Base-by-base conservation (phyloP, 2,113 vertebrate genomes). In the Dunckerocampus dactyliophorus region DNA sequence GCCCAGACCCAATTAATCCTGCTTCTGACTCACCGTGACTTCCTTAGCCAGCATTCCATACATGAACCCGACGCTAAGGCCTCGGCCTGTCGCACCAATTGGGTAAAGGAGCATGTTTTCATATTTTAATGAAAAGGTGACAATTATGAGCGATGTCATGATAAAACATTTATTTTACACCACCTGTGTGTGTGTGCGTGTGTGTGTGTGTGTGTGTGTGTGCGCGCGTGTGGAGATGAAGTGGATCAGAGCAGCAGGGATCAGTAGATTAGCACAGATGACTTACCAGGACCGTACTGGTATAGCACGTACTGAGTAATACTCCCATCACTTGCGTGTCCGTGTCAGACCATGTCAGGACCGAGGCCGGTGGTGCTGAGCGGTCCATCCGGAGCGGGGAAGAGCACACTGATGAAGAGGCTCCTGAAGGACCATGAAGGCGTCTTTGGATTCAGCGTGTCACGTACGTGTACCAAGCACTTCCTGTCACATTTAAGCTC, bases 371-470 rank as follows among this genome's bases (percentile, higher is more conserved):
- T 99, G 9, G 96, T 99, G 67, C 84, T 99, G 82, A 98, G 94
- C 0, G 97, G 97, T 63, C 97, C 97, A 0, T 99, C 97, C 0
- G 97, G 97, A 1, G 95, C 96, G 0, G 97, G 97, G 37, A 99
- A 99, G 78, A 99, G 97, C 91, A 98, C 97, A 1, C 87, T 98
- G 67, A 77, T 99, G 64, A 98, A 95, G 88, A 94, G 76, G 48
- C 71, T 99, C 64, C 66, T 99, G 62, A 91, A 92, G 53, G 95
- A 98, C 3, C 92, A 94, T 0, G 88, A 92, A 51, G 92, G 89
- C 8, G 14, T 98, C 74, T 98, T 99, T 0, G 97, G 96, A 74
- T 97, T 98, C 91, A 97, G 95, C 0, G 94, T 99, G 63, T 99
- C 97, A 72, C 97, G 96, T 99, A 90, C 79, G 97, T 92, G 68